These are phyloP conservation scores for Leucoraja erinaceus DNA, from an alignment of 2,113 vertebrate species.

Conservation along the genomic window DNA sequence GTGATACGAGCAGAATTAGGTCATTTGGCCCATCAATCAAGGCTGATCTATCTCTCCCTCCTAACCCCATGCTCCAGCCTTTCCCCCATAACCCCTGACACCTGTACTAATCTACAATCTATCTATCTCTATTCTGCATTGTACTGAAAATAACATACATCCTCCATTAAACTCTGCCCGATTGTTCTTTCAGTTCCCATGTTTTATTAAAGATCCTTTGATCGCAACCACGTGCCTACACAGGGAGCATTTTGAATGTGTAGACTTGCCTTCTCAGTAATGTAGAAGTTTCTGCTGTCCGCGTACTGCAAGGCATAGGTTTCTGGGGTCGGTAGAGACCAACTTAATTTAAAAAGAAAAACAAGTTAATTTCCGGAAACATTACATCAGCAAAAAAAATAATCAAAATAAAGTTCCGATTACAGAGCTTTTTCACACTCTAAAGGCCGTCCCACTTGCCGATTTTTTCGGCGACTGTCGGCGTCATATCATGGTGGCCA, in stretches of 20 bases:
- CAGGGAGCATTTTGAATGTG: not conserved
- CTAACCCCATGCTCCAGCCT: too few relatives aligned
- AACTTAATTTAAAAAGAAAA: constrained; percentile 58
- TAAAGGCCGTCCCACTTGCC: not conserved
- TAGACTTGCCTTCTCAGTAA: constrained; percentile 86
- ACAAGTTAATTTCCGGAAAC: constrained; percentile 42
- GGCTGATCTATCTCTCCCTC: too few relatives aligned
- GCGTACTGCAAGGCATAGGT: constrained; percentile 86
- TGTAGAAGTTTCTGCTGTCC: constrained; percentile 88
- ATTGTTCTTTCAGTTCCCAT: not conserved
- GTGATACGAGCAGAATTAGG: too few relatives aligned
- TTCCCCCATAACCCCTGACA: too few relatives aligned
- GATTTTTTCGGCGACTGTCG: too few relatives aligned
- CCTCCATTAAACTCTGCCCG: not conserved
- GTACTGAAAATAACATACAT: not conserved
- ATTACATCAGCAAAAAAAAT: not conserved
- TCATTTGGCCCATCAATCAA: too few relatives aligned
- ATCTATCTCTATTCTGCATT: too few relatives aligned
- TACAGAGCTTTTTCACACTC: not conserved
- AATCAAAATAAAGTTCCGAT: not conserved
- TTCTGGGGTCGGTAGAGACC: constrained; percentile 84
- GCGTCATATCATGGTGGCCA: too few relatives aligned
- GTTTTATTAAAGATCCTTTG: not conserved
- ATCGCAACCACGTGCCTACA: too few relatives aligned
- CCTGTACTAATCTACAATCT: too few relatives aligned